These are phyloP conservation scores for Falcunculus frontatus DNA, from an alignment of 2,113 vertebrate genomes.

Conservation along the genomic window DNA sequence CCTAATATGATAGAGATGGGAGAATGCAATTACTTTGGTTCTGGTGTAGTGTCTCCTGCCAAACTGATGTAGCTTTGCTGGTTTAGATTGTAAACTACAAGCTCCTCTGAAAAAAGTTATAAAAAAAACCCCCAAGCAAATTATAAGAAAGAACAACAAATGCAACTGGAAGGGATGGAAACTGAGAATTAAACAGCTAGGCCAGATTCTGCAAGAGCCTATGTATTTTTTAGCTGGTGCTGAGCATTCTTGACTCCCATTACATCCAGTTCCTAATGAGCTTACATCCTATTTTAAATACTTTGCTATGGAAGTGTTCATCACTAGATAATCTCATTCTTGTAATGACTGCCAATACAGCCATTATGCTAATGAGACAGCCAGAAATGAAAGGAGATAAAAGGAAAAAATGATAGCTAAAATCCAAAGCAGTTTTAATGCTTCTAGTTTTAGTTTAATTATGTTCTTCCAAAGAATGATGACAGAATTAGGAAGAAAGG, in stretches of 20 bases:
- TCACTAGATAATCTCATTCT: constrained; percentile 30
- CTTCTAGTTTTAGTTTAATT: constrained; percentile 27
- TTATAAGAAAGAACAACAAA: background rate
- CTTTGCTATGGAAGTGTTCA: background rate
- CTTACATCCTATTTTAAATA: constrained; percentile 10
- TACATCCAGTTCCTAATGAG: constrained; percentile 1
- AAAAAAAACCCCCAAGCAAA: background rate
- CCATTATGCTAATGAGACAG: constrained; percentile 48
- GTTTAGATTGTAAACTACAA: background rate
- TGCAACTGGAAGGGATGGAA: background rate
- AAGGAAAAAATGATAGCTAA: background rate
- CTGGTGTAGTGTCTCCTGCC: background rate
- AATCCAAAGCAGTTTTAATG: background rate
- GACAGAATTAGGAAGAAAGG: background rate
- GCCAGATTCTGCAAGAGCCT: background rate
- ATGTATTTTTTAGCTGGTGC: background rate
- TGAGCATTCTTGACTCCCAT: background rate
- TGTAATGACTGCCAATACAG: constrained; percentile 38
- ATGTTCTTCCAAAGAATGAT: background rate
- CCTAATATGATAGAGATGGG: background rate
- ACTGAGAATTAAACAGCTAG: background rate
- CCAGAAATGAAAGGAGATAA: constrained; percentile 30
- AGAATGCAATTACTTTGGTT: background rate
- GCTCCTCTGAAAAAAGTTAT: background rate
- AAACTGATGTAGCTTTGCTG: background rate